Conservation (phyloP, 2,797 vertebrate genomes). For the Enteromius viviparus region DNA sequence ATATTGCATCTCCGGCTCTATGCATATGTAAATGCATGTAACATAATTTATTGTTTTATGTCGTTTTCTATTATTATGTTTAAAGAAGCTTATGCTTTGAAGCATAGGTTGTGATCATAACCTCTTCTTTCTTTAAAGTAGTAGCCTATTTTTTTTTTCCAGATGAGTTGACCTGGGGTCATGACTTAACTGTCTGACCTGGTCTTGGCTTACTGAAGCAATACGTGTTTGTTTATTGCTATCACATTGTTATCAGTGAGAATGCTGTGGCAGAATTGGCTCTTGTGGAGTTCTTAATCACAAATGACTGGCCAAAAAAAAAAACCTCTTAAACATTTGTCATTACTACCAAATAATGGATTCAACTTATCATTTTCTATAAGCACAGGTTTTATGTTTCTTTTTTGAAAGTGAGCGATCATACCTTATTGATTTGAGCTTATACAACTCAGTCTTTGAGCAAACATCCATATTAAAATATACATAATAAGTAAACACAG, state of each 20-base stretch:
- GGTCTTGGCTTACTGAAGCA: not conserved
- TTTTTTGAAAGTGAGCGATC: not conserved
- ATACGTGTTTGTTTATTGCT: slow-evolving; percentile 16
- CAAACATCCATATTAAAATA: not conserved
- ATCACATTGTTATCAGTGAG: slow-evolving; percentile 3
- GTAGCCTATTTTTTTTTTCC: not conserved
- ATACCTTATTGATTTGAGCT: not conserved
- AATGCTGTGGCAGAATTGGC: not conserved
- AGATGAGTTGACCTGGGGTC: not conserved
- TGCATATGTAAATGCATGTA: not conserved
- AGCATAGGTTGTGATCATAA: not conserved
- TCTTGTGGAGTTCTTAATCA: not conserved
- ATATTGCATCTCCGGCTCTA: not conserved
- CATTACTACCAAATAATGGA: no score
- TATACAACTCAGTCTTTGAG: not conserved
- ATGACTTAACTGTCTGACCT: not conserved
- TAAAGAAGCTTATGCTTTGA: not conserved
- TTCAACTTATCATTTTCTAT: not conserved
- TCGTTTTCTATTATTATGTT: not conserved
- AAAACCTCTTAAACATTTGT: no score
- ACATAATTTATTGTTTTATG: not conserved
- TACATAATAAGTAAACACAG: no score
- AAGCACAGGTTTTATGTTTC: not conserved
- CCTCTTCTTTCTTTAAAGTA: not conserved
- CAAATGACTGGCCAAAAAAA: no score